phyloP scores from a whole-genome alignment of 2,888 invertebrate species.

The Ophion slaviceki region DNA sequence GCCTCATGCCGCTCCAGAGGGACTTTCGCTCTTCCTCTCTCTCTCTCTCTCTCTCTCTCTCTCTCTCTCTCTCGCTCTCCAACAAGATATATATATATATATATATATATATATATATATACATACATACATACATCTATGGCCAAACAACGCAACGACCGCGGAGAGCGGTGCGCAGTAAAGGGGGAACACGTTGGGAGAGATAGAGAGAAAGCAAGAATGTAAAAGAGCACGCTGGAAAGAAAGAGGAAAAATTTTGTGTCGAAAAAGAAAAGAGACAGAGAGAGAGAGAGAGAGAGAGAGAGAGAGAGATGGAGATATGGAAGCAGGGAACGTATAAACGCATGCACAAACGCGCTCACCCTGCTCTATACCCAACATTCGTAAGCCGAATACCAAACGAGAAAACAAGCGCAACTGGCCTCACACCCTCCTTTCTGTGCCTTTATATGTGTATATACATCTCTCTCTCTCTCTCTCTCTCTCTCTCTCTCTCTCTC shows the following conservation, averaged over 20 bases:
- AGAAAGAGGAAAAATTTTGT: slow-evolving; percentile 57
- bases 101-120: too few relatives aligned
- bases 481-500: too few relatives aligned
- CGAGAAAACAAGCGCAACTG: slow-evolving; percentile 62
- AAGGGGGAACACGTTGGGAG: slow-evolving; percentile 10
- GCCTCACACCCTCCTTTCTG: slow-evolving; percentile 13
- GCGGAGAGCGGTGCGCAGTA: slow-evolving; percentile 16
- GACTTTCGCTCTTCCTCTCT: slow-evolving; percentile 7
- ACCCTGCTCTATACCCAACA: slow-evolving; percentile 66
- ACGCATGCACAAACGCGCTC: slow-evolving; percentile 67
- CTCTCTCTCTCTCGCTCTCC: too few relatives aligned
- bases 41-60: too few relatives aligned
- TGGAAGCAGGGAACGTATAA: slow-evolving; percentile 38
- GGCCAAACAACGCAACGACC: not conserved
- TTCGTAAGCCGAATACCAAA: slow-evolving; percentile 72
- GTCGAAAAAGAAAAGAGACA: slow-evolving; percentile 50
- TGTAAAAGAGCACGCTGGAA: slow-evolving; percentile 37
- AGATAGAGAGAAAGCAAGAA: slow-evolving; percentile 49
- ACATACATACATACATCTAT: not conserved
- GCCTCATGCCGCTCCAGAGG: slow-evolving; percentile 29
- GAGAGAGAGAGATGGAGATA: slow-evolving; percentile 50
- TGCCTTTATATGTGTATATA: too few relatives aligned
- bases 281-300: slow-evolving; percentile 30
- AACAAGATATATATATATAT: too few relatives aligned
- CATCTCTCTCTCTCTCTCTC: not conserved